A percentile compares a stretch with the other conserved stretches of the same genome.
These are phyloP conservation scores for Hydrotaea diabolus DNA, from an alignment of 2,888 invertebrate species.

Conservation along the genomic window DNA sequence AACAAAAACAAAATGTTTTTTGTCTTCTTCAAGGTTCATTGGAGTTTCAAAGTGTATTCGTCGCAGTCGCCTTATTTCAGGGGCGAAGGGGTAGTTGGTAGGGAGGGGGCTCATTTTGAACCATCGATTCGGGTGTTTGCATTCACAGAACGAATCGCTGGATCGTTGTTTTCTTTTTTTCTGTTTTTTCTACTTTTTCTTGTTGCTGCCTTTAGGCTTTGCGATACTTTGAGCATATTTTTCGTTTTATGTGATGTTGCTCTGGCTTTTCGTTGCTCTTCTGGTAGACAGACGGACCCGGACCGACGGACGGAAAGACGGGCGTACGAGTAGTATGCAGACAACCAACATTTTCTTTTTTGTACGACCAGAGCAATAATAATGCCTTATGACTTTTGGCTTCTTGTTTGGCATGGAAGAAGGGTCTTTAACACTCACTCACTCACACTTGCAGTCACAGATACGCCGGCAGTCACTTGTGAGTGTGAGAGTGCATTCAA, in stretches of 20 bases:
- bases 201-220: slow-evolving; percentile 56
- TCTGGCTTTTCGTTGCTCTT: not conserved
- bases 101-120: slow-evolving; percentile 24
- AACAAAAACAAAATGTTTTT: not conserved
- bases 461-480: not conserved
- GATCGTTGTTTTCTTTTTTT: slow-evolving; percentile 32
- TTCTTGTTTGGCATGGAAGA: slow-evolving; percentile 60
- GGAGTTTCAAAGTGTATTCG: slow-evolving; percentile 43
- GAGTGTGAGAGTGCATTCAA: slow-evolving; percentile 10
- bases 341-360: slow-evolving; percentile 30
- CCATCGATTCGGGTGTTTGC: slow-evolving; percentile 21
- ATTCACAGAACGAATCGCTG: slow-evolving; percentile 39
- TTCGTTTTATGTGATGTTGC: slow-evolving; percentile 31
- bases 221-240: slow-evolving; percentile 49
- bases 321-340: not conserved
- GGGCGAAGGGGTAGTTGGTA: slow-evolving; percentile 27
- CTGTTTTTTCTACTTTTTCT: slow-evolving; percentile 10
- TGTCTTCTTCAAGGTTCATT: slow-evolving; percentile 51
- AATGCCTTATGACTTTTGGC: slow-evolving; percentile 61
- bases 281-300: not conserved
- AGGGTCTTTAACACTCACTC: slow-evolving; percentile 62
- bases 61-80: slow-evolving; percentile 7
- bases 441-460: slow-evolving; percentile 35
- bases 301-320: slow-evolving; percentile 2
- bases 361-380: slow-evolving; percentile 51